phyloP scores from a whole-genome alignment of 2,797 vertebrate species.

The Capromys pilorides region DNA sequence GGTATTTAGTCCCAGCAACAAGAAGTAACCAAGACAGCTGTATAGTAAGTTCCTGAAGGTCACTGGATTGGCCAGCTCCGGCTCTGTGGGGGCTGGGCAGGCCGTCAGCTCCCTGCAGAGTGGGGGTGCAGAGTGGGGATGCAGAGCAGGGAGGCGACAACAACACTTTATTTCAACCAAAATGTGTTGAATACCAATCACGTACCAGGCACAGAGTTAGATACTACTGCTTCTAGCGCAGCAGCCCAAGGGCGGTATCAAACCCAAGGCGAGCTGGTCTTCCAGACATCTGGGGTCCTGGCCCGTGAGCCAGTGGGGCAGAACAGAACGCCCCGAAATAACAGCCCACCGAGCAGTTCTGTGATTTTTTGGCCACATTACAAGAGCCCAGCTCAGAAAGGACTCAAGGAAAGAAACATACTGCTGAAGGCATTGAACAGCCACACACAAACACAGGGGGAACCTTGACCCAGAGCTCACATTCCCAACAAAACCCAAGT shows the following conservation, averaged over 20 bases:
- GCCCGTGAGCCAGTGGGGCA: not conserved
- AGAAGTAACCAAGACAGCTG: no score
- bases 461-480: not conserved
- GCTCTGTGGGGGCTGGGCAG: not conserved
- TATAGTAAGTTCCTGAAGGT: no score
- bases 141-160: fast-evolving
- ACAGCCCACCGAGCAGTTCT: not conserved
- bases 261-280: not conserved
- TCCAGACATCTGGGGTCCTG: not conserved
- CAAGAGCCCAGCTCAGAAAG: not conserved
- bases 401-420: not conserved
- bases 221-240: not conserved
- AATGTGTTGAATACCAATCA: not conserved
- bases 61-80: not conserved
- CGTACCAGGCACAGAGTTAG: not conserved
- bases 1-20: no score
- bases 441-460: not conserved
- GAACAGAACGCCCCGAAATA: not conserved
- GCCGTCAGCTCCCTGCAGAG: not conserved
- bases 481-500: not conserved
- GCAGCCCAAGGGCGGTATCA: not conserved
- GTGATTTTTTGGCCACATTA: not conserved
- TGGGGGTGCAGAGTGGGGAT: no score
- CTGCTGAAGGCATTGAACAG: not conserved
- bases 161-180: not conserved